phyloP scores from a whole-genome alignment of 2,888 invertebrate genomes.

The Branchinecta sandiegonensis region DNA sequence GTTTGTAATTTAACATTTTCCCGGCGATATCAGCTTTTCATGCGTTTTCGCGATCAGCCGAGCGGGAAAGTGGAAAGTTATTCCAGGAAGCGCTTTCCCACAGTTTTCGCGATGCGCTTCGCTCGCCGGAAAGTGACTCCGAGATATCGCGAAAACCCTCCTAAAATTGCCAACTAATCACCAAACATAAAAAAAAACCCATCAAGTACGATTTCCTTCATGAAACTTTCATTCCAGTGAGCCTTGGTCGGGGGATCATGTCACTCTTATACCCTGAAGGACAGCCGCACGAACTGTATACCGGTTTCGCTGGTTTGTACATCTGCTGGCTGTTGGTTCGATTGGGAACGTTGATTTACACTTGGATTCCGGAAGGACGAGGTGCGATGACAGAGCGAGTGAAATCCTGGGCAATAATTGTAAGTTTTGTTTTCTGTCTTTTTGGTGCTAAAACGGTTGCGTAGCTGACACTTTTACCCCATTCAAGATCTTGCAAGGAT shows the following conservation, averaged over 20 bases:
- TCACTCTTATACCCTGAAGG: conserved; percentile 59
- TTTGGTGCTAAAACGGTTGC: too few species aligned
- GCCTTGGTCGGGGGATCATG: conserved; percentile 76
- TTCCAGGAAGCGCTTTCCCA: too few species aligned
- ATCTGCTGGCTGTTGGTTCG: conserved; percentile 84
- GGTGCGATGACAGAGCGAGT: conserved; percentile 38
- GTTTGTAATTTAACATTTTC: too few species aligned
- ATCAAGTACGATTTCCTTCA: conserved; percentile 25
- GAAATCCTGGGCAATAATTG: conserved; percentile 33
- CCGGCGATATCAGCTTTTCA: too few species aligned
- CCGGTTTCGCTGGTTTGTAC: conserved; percentile 86
- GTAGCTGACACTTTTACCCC: too few species aligned
- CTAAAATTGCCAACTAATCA: not conserved
- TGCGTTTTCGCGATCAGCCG: too few species aligned
- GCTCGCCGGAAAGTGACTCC: too few species aligned
- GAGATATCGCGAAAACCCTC: too few species aligned
- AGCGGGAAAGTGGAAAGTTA: too few species aligned
- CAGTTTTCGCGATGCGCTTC: too few species aligned
- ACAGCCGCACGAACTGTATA: conserved; percentile 81
- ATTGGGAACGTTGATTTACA: conserved; percentile 60
- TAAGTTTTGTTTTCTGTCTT: conserved; percentile 29
- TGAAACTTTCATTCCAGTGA: conserved; percentile 41
- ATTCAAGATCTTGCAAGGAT: too few species aligned
- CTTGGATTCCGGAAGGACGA: conserved; percentile 80
- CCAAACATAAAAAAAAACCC: not conserved